phyloP scores from a whole-genome alignment of 2,113 vertebrate genomes.

The Cyprinus carpio region DNA sequence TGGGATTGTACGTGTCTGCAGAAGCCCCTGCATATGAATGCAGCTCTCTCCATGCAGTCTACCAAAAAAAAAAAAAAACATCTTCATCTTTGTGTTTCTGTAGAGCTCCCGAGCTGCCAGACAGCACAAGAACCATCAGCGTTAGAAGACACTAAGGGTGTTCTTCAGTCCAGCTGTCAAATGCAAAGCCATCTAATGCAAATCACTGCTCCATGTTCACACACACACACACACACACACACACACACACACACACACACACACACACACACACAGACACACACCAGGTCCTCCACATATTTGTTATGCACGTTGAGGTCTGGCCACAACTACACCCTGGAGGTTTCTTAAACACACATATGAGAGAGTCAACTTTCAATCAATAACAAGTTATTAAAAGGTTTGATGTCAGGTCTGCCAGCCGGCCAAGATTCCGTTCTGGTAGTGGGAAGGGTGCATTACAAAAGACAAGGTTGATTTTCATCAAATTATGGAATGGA shows the following conservation, averaged over 20 bases:
- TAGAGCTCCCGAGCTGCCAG: slow-evolving; percentile 9
- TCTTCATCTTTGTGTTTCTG: slow-evolving; percentile 40
- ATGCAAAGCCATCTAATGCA: slow-evolving; percentile 31
- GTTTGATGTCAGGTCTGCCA: slow-evolving; percentile 42
- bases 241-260: not conserved
- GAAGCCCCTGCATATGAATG: slow-evolving; percentile 22
- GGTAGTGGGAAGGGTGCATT: slow-evolving; percentile 22
- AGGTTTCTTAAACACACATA: slow-evolving; percentile 21
- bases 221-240: not conserved
- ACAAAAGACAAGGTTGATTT: slow-evolving; percentile 51
- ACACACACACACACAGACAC: not conserved
- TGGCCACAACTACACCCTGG: slow-evolving; percentile 4
- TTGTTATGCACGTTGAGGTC: slow-evolving; percentile 13
- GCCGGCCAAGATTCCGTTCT: slow-evolving; percentile 47
- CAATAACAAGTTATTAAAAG: slow-evolving; percentile 40
- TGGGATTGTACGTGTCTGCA: slow-evolving; percentile 37
- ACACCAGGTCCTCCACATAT: not conserved
- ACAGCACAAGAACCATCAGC: slow-evolving; percentile 36
- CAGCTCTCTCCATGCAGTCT: slow-evolving; percentile 30
- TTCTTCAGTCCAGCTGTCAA: slow-evolving; percentile 42
- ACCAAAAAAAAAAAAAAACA: not conserved
- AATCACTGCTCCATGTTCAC: not conserved
- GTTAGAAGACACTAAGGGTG: slow-evolving; percentile 32
- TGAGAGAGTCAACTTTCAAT: slow-evolving; percentile 45
- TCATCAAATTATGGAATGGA: slow-evolving; percentile 33